Percentiles rank a stretch among this genome's conserved stretches.
Conservation (phyloP, 1,140 invertebrate species). For the Fopius arisanus region DNA sequence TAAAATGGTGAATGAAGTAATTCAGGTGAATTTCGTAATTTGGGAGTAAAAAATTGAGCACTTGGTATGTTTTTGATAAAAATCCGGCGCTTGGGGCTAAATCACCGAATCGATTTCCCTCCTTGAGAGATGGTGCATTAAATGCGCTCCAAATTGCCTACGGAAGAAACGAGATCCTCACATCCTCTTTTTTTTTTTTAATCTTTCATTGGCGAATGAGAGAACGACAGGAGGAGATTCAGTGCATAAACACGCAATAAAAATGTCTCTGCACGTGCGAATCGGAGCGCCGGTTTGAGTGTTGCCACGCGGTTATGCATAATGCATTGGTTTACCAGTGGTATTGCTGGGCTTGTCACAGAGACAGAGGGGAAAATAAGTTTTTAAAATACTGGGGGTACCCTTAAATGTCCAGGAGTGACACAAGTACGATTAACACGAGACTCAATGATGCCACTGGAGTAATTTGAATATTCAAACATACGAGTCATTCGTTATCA, state of each 20-base stretch:
- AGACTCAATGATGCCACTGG: background rate
- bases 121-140: background rate
- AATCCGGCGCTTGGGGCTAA: background rate
- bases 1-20: background rate
- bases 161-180: slow-evolving; percentile 25
- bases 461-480: background rate
- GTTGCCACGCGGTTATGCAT: slow-evolving; percentile 18
- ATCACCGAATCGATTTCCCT: slow-evolving; percentile 2
- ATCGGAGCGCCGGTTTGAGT: slow-evolving; percentile 16
- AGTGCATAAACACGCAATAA: slow-evolving; percentile 31
- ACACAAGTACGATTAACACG: background rate
- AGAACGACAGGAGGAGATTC: background rate
- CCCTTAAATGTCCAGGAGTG: background rate
- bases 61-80: slow-evolving; percentile 7
- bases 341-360: slow-evolving; percentile 26
- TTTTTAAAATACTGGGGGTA: slow-evolving; percentile 25
- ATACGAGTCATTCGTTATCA: background rate
- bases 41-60: background rate
- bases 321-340: slow-evolving; percentile 19
- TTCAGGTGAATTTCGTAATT: slow-evolving; percentile 24
- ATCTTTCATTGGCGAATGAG: background rate
- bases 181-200: background rate
- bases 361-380: slow-evolving; percentile 23
- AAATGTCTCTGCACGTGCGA: slow-evolving; percentile 31
- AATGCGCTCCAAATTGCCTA: slow-evolving; percentile 22